Percentiles rank a stretch among this genome's conserved stretches.
Conservation (phyloP, 2,888 invertebrate species). For the Agapostemon virescens region DNA sequence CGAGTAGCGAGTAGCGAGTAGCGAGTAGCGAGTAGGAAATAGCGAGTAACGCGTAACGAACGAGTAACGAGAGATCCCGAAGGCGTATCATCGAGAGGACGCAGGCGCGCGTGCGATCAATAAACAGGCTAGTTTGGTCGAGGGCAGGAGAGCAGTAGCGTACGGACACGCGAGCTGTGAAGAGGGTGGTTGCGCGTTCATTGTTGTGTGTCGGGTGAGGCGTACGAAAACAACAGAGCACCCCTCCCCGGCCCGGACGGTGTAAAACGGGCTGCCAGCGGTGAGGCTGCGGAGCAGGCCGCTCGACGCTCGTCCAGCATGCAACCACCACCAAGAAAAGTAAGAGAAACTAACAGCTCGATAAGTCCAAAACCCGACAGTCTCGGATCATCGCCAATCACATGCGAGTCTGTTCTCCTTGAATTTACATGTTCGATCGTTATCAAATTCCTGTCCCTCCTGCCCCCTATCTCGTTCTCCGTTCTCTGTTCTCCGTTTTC, state of each 20-base stretch:
- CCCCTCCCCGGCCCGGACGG: slow-evolving; percentile 63
- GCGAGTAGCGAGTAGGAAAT: no score
- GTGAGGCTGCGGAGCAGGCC: slow-evolving; percentile 74
- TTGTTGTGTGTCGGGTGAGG: slow-evolving; percentile 62
- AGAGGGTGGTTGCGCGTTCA: slow-evolving; percentile 66
- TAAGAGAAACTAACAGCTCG: slow-evolving; percentile 79
- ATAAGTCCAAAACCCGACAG: not conserved
- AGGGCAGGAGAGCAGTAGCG: slow-evolving; percentile 78
- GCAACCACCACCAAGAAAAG: slow-evolving; percentile 94
- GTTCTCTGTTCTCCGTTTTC: no score
- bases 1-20: slow-evolving; percentile 37
- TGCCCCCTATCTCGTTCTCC: not conserved
- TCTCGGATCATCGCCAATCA: not conserved
- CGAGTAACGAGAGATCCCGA: slow-evolving; percentile 50
- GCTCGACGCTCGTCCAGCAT: slow-evolving; percentile 81
- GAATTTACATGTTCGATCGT: not conserved
- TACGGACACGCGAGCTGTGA: slow-evolving; percentile 76
- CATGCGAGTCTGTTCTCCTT: not conserved
- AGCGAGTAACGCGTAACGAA: slow-evolving; percentile 42
- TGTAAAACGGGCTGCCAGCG: slow-evolving; percentile 69
- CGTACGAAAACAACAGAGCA: slow-evolving; percentile 65
- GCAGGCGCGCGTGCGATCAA: slow-evolving; percentile 79
- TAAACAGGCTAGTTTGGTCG: slow-evolving; percentile 75
- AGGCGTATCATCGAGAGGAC: slow-evolving; percentile 57
- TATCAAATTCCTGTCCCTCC: not conserved